Evolutionary conservation across 2,113 vertebrate species (phyloP), one percentile per base, ranked within the genome.

Genomic region (Cryptomyrus ogoouensis): DNA sequence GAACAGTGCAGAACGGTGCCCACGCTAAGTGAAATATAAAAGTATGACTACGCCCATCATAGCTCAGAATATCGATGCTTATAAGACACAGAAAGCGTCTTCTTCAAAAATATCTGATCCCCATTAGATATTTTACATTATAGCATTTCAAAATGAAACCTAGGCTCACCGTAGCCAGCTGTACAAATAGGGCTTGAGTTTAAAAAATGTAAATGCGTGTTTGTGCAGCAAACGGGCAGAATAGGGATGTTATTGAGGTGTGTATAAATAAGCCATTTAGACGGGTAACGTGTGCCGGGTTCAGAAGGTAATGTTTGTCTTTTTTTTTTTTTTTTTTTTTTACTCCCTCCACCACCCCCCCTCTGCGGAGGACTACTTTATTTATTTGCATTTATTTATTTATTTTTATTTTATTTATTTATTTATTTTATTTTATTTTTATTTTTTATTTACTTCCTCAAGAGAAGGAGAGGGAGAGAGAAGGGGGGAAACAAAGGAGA

Each of bases 271-370:
- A 42, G 83, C 24, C 24, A 13, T 80, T 80, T 24, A 86, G 44
- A 50, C 2, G 35, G 74, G n/a, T 86, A 24, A 27, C 1, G n/a
- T 47, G 83, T 13, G 83, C 83, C 2, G 47, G 44, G 83, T 86
- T 86, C 83, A 86, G 83, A 86, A 86, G 83, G 44, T 49, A 86
- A 50, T 24, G 83, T 27, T 86, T 86, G 83, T 86, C 44, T 86
- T n/a, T n/a, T n/a, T n/a, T n/a, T n/a, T n/a, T n/a, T n/a, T n/a
- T n/a, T n/a, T n/a, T n/a, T n/a, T n/a, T n/a, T n/a, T n/a, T n/a
- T n/a, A n/a, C n/a, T n/a, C n/a, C n/a, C n/a, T n/a, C n/a, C n/a
- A n/a, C n/a, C n/a, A n/a, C n/a, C n/a, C n/a, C n/a, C n/a, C n/a
- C n/a, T n/a, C n/a, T n/a, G n/a, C n/a, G n/a, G n/a, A n/a, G n/a